phyloP scores from a whole-genome alignment of 2,113 vertebrate genomes.

The Propithecus coquereli region DNA sequence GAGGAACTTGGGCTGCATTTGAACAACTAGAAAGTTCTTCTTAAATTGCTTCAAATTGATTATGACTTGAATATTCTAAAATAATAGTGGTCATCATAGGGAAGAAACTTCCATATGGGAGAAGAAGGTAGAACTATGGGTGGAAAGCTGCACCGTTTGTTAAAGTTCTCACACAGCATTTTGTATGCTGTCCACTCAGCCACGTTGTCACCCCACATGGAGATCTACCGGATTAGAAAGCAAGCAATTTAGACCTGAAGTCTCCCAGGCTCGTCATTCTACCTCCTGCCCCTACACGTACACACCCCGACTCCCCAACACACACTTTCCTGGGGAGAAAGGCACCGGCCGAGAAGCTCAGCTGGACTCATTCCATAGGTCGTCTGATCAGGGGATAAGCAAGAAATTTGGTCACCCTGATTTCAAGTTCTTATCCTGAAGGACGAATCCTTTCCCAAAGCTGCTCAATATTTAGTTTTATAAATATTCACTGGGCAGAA shows the following conservation, averaged over 20 bases:
- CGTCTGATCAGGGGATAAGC: neutral
- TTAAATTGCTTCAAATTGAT: neutral
- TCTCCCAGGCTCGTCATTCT: neutral
- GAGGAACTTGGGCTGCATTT: neutral
- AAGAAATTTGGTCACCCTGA: neutral
- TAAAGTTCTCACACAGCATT: neutral
- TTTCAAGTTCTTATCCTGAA: neutral
- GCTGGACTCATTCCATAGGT: neutral
- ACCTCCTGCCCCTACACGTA: accelerated
- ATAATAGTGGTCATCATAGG: neutral
- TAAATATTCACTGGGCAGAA: neutral
- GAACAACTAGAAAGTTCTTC: neutral
- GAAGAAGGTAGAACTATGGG: neutral
- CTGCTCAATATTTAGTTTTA: neutral
- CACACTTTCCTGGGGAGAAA: neutral
- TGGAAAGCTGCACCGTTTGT: neutral
- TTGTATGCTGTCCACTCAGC: neutral
- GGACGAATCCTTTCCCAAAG: neutral
- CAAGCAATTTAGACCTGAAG: neutral
- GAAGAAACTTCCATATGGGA: neutral
- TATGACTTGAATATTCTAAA: neutral
- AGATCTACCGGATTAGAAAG: neutral
- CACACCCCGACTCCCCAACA: neutral
- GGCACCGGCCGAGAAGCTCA: neutral
- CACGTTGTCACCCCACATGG: neutral